Evolutionary conservation across 1,140 invertebrate genomes (phyloP).

Genomic region (Fopius arisanus): DNA sequence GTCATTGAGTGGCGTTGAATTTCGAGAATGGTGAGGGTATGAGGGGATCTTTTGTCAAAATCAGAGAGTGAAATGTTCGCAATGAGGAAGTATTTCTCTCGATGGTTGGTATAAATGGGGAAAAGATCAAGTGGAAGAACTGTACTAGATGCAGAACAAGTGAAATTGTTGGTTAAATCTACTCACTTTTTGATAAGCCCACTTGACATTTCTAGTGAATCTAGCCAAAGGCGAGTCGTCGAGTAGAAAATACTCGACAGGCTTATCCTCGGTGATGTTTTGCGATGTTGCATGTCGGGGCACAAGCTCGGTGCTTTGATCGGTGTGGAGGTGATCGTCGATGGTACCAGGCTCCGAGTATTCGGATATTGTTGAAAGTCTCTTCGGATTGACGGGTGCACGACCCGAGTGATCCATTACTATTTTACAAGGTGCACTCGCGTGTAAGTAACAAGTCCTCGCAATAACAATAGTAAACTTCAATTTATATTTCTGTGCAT

Average conservation of each 20-base stretch:
- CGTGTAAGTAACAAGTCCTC: not conserved
- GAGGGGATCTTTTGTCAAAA: no score
- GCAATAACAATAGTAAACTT: not conserved
- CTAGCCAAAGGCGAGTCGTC: conserved; percentile 54
- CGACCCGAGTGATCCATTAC: conserved; percentile 45
- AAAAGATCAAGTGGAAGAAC: not conserved
- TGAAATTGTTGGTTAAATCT: not conserved
- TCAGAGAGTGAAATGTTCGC: no score
- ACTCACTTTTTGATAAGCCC: conserved; percentile 57
- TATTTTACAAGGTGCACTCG: not conserved
- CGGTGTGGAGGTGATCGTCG: conserved; percentile 24
- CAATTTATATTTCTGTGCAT: no score
- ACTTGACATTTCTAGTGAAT: conserved; percentile 51
- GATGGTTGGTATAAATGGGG: not conserved
- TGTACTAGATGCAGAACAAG: not conserved
- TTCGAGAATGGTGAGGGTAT: no score
- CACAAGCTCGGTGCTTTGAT: conserved; percentile 21
- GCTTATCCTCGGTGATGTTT: conserved; percentile 29
- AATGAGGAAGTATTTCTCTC: no score
- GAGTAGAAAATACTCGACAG: conserved; percentile 49
- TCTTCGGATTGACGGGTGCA: conserved; percentile 41
- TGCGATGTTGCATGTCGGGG: conserved; percentile 1
- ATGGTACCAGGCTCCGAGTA: conserved; percentile 39
- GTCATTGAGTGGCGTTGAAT: no score
- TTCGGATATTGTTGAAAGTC: conserved; percentile 51